Conservation (phyloP, 2,113 vertebrate species). For the Ancistrus triradiatus region DNA sequence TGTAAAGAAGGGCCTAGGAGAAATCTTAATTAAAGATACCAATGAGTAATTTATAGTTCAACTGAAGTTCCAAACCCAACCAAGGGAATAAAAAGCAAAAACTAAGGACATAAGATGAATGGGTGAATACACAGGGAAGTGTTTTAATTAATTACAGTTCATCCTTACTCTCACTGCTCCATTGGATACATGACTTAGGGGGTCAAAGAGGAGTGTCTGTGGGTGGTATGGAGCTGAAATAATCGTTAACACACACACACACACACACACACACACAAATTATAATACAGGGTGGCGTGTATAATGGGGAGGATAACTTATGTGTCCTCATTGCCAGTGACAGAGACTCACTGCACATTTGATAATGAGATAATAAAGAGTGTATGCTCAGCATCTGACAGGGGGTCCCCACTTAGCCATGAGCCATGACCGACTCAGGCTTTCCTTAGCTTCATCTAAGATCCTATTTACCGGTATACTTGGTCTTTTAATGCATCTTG, state of each 20-base stretch:
- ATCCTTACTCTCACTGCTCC: conserved; percentile 42
- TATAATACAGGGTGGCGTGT: conserved; percentile 13
- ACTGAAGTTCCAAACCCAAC: not conserved
- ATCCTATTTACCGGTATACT: too few relatives aligned
- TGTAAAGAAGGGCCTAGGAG: too few relatives aligned
- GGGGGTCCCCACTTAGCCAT: conserved; percentile 58
- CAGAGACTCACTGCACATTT: conserved; percentile 74
- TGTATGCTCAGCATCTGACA: conserved; percentile 70
- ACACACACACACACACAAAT: conserved; percentile 21
- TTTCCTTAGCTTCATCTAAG: not conserved
- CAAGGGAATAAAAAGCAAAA: conserved; percentile 1
- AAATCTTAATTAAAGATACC: too few relatives aligned
- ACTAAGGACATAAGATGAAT: conserved; percentile 1
- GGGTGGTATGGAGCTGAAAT: not conserved
- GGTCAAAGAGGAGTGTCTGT: conserved; percentile 28
- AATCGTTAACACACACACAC: conserved; percentile 22
- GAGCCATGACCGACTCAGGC: not conserved
- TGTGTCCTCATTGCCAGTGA: conserved; percentile 22
- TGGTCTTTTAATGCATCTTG: too few relatives aligned
- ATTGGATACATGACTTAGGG: conserved; percentile 42
- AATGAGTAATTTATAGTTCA: too few relatives aligned
- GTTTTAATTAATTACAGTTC: conserved; percentile 48
- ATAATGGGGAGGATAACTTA: not conserved
- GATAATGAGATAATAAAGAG: conserved; percentile 80
- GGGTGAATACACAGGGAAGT: conserved; percentile 31